Percentiles rank a stretch among this genome's conserved stretches.
These are phyloP conservation scores for Spodoptera litura DNA, from an alignment of 1,140 invertebrate species.

Conservation along the genomic window DNA sequence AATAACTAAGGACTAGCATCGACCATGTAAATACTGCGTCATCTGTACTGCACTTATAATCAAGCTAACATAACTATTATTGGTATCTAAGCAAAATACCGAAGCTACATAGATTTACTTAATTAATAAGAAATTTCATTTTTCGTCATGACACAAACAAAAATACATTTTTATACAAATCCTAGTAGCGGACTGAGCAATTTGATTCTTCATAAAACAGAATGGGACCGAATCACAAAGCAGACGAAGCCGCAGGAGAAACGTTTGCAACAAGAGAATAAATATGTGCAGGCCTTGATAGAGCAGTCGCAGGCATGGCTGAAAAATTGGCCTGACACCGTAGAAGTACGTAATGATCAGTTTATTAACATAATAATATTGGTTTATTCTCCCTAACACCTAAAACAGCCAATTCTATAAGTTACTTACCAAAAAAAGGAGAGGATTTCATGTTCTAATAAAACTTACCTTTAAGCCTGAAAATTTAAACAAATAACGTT, in stretches of 20 bases:
- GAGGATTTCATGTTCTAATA: too few relatives aligned
- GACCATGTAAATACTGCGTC: too few relatives aligned
- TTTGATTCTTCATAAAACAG: slow-evolving; percentile 60
- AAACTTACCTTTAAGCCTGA: too few relatives aligned
- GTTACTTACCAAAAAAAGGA: too few relatives aligned
- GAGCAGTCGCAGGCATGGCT: slow-evolving; percentile 70
- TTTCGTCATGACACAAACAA: slow-evolving; percentile 27
- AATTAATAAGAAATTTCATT: neutral
- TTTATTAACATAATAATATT: too few relatives aligned
- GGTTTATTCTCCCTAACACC: too few relatives aligned
- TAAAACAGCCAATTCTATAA: too few relatives aligned
- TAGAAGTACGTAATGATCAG: slow-evolving; percentile 7
- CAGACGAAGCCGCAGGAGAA: slow-evolving; percentile 47
- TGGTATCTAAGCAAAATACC: too few relatives aligned
- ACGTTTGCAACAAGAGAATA: slow-evolving; percentile 48
- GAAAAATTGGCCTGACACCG: slow-evolving; percentile 65
- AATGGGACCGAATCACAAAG: slow-evolving; percentile 66
- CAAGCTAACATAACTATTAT: too few relatives aligned
- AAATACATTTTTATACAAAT: slow-evolving; percentile 16
- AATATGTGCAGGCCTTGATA: slow-evolving; percentile 62
- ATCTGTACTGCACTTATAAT: too few relatives aligned
- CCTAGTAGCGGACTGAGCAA: slow-evolving; percentile 11
- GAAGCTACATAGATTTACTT: slow-evolving; percentile 4
- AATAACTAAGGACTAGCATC: too few relatives aligned
- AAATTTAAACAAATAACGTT: too few relatives aligned